phyloP scores from a whole-genome alignment of 2,797 vertebrate genomes.

The Cyprinella venusta region DNA sequence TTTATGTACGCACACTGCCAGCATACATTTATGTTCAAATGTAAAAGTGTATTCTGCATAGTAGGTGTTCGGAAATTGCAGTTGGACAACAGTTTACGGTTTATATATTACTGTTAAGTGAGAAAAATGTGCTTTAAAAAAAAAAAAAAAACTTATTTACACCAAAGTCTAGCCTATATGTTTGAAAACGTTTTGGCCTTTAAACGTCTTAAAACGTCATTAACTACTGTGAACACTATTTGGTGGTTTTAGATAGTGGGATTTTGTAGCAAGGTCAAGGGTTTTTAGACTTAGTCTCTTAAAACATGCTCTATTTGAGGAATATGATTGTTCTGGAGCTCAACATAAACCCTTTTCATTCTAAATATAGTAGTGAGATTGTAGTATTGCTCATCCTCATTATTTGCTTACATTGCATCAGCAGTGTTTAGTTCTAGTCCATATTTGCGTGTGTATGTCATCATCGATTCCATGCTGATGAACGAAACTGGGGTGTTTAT shows the following conservation, averaged over 20 bases:
- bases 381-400: slow-evolving; percentile 8
- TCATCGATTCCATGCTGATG: not conserved
- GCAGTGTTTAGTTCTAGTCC: not conserved
- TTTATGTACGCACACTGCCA: no score
- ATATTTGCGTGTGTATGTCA: not conserved
- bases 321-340: slow-evolving; percentile 10
- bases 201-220: no score
- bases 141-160: no score
- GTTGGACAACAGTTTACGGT: no score
- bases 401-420: slow-evolving; percentile 21
- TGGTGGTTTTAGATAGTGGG: not conserved
- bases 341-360: not conserved
- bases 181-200: no score
- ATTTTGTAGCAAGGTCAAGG: not conserved
- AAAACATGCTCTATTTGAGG: slow-evolving; percentile 7
- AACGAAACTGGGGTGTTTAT: not conserved
- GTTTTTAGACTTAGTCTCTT: not conserved
- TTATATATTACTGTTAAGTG: no score
- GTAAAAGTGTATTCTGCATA: no score
- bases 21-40: no score
- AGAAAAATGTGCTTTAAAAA: no score
- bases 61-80: no score
- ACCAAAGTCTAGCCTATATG: no score
- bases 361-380: not conserved
- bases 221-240: not conserved